phyloP scores from a whole-genome alignment of 2,797 vertebrate species.

The Cirrhinus mrigala region DNA sequence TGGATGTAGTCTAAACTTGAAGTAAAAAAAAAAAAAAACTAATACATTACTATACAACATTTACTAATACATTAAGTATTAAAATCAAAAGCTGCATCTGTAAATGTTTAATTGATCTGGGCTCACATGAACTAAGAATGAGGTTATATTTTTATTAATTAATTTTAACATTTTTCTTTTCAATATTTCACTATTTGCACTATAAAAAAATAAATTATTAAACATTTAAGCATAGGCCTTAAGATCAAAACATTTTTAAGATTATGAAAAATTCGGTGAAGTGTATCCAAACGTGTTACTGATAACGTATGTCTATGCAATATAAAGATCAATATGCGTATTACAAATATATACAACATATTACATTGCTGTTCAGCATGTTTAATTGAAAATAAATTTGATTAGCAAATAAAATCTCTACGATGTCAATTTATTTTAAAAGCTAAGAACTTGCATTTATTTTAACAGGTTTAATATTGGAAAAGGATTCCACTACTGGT shows the following conservation, averaged over 20 bases:
- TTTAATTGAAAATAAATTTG: not conserved
- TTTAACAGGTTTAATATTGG: not conserved
- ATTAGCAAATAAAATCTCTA: not conserved
- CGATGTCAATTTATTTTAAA: not conserved
- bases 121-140: not conserved
- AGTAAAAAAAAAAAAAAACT: not conserved
- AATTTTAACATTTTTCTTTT: not conserved
- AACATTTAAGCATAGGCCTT: not conserved
- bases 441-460: not conserved
- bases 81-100: not conserved
- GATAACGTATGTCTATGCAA: not conserved
- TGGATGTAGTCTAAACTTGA: not conserved
- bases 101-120: not conserved
- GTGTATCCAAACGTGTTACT: not conserved
- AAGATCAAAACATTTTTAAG: not conserved
- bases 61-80: not conserved
- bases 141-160: not conserved
- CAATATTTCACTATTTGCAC: too few relatives aligned
- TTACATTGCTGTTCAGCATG: not conserved
- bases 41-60: not conserved
- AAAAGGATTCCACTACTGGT: not conserved
- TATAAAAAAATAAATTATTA: too few relatives aligned
- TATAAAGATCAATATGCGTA: not conserved
- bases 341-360: not conserved
- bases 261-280: not conserved